Conservation (phyloP, 2,113 vertebrate species). For the Alligator sinensis region DNA sequence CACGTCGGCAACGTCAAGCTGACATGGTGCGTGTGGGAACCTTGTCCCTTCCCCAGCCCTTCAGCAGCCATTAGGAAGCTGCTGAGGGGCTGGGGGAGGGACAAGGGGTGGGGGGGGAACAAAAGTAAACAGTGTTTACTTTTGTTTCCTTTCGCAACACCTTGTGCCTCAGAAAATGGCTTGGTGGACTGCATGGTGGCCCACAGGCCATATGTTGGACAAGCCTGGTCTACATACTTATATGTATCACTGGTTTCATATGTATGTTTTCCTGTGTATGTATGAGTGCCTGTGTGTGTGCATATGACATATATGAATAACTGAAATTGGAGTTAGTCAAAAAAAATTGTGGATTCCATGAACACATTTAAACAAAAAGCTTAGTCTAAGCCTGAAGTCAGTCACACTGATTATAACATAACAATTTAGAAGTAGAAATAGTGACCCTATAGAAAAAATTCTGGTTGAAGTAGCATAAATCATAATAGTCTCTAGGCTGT, state of each 20-base stretch:
- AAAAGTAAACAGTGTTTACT: no score
- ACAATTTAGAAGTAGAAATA: conserved; percentile 30
- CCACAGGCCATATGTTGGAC: no score
- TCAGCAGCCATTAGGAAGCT: no score
- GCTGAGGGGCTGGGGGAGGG: no score
- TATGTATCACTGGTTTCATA: conserved; percentile 41
- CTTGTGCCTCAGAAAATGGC: no score
- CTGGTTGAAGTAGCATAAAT: conserved; percentile 54
- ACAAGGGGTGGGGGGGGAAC: no score
- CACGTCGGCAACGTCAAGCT: no score
- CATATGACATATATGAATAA: background rate
- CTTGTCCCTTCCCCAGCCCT: no score
- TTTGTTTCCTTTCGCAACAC: no score
- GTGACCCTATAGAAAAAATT: conserved; percentile 22
- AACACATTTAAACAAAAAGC: conserved; percentile 43
- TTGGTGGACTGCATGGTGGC: no score
- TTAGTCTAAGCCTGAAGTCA: conserved; percentile 30
- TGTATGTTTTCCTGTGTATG: conserved; percentile 1
- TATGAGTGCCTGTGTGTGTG: background rate
- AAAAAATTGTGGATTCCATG: conserved; percentile 25
- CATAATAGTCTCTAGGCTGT: conserved; percentile 19
- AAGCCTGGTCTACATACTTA: background rate
- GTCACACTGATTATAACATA: conserved; percentile 14
- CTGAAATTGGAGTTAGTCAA: background rate
- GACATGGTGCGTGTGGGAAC: no score